Base-by-base conservation (phyloP, 2,113 vertebrate genomes). In the Tretioscincus oriximinensis region DNA sequence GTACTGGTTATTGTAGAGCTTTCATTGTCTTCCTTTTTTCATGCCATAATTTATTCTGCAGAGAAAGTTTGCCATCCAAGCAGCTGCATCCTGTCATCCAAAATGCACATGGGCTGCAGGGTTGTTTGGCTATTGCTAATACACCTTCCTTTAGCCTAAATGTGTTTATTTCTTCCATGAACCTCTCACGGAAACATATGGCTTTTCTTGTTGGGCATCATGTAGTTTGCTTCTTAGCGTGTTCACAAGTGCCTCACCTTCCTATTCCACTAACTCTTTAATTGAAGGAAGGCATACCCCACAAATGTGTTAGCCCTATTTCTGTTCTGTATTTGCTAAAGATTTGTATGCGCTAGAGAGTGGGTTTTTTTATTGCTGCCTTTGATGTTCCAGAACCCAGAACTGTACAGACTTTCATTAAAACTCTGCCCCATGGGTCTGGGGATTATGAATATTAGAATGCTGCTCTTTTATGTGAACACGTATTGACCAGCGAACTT, bases 31-130 rank as follows among this genome's bases (percentile, higher is more conserved):
- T 54, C 16, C 2, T 76, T 77, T n/a, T 81, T 84, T 81, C 81
- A 80, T 60, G 0, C 0, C 41, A 61, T 2, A 26, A 28, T 35
- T 87, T 70, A 82, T 88, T 90, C 63, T 85, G 87, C 79, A 7
- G 81, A 84, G 41, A 54, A 35, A 26, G 84, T 85, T 73, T 20
- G 71, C 80, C 67, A 68, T 2, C 78, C 0, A n/a, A 16, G 81
- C 92, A 94, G 93, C 94, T 93, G 93, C 81, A 73, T 91, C 91
- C 93, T 89, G 87, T 83, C 70, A 2, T 41, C 58, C 2, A 51
- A 20, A 81, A 78, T 51, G 1, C 1, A 54, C 1, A 70, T 80
- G 28, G 88, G 90, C 81, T 47, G 80, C 65, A 2, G 54, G 85
- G 86, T 90, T 78, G 77, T 89, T 90, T 90, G 76, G 22, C 58